phyloP scores from a whole-genome alignment of 2,888 invertebrate genomes.

The Dexiosoma caninum region DNA sequence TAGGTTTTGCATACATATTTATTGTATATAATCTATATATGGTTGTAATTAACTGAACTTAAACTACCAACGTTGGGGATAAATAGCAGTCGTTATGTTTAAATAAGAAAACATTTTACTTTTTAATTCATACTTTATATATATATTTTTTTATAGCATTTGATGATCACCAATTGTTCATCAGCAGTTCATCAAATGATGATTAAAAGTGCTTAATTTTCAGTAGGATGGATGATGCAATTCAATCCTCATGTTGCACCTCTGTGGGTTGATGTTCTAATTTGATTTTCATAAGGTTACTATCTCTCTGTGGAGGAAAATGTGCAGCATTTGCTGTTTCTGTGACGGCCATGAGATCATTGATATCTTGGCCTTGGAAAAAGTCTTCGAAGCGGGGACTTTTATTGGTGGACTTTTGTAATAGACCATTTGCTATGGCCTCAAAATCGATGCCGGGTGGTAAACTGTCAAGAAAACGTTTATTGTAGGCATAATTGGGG shows the following conservation, averaged over 20 bases:
- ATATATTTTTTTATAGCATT: too few relatives aligned
- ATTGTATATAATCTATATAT: conserved; percentile 31
- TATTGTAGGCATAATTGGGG: conserved; percentile 73
- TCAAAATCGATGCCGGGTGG: conserved; percentile 76
- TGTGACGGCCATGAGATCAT: conserved; percentile 71
- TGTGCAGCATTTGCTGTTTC: conserved; percentile 66
- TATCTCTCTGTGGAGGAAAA: conserved; percentile 71
- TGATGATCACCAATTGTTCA: too few relatives aligned
- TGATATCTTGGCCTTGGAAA: conserved; percentile 74
- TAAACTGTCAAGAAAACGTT: conserved; percentile 74
- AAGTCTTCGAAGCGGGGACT: conserved; percentile 77
- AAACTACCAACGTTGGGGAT: conserved; percentile 72
- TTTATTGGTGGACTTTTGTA: conserved; percentile 75
- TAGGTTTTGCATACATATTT: too few relatives aligned
- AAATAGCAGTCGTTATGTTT: conserved; percentile 72
- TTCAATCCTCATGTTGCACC: conserved; percentile 75
- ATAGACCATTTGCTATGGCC: conserved; percentile 75
- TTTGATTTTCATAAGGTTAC: conserved; percentile 75
- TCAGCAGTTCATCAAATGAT: not conserved
- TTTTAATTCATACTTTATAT: not conserved
- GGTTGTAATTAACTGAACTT: conserved; percentile 50
- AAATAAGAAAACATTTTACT: conserved; percentile 12
- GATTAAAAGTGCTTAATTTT: not conserved
- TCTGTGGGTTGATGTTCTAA: conserved; percentile 75
- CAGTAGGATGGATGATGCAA: not conserved